These are phyloP conservation scores for Callopanchax toddi DNA, from an alignment of 2,113 vertebrate genomes.

Conservation along the genomic window DNA sequence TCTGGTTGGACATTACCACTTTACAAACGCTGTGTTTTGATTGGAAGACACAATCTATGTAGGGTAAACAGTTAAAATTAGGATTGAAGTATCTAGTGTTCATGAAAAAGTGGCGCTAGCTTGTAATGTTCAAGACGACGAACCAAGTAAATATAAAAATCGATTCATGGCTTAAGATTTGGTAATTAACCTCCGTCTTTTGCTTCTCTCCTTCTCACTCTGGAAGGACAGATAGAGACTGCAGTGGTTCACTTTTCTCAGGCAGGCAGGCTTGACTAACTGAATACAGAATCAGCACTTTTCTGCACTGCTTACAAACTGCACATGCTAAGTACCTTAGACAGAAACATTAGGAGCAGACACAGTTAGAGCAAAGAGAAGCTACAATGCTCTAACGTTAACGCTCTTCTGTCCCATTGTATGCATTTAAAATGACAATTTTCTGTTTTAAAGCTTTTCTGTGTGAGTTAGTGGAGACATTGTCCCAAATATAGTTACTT, in stretches of 20 bases:
- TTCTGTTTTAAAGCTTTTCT: too few species aligned
- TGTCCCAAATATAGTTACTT: too few species aligned
- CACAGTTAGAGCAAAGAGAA: slow-evolving; percentile 16
- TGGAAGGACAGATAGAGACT: slow-evolving; percentile 28
- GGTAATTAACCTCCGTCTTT: slow-evolving; percentile 45
- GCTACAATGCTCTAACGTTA: slow-evolving; percentile 25
- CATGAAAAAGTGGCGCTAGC: too few species aligned
- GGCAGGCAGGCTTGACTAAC: slow-evolving; percentile 65
- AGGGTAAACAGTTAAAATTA: slow-evolving; percentile 13
- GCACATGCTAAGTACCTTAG: slow-evolving; percentile 71
- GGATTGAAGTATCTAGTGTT: too few species aligned
- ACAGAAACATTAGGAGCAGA: slow-evolving; percentile 6
- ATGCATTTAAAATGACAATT: too few species aligned
- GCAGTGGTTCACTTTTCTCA: slow-evolving; percentile 44
- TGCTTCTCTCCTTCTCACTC: slow-evolving; percentile 1
- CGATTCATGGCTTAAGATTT: slow-evolving; percentile 22
- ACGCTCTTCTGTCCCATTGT: too few species aligned
- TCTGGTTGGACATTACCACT: slow-evolving; percentile 31
- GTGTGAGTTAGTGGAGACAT: too few species aligned
- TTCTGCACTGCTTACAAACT: slow-evolving; percentile 65
- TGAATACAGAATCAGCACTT: slow-evolving; percentile 73
- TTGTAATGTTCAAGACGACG: too few species aligned
- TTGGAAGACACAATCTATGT: slow-evolving; percentile 23
- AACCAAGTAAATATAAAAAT: too few species aligned
- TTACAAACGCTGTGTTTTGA: slow-evolving; percentile 1